phyloP scores from a whole-genome alignment of 2,797 vertebrate genomes.

The Protonibea diacanthus region DNA sequence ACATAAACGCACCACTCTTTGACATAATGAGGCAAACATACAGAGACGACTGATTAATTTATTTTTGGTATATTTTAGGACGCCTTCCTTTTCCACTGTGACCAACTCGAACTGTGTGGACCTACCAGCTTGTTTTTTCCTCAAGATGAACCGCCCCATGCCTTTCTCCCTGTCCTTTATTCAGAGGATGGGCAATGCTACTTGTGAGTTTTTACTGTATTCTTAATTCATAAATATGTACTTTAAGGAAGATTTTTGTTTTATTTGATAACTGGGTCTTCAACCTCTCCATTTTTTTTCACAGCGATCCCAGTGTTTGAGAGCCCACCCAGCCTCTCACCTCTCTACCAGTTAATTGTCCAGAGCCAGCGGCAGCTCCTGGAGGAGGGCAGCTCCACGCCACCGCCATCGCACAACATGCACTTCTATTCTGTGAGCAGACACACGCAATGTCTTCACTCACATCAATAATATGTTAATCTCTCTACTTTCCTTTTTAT shows the following conservation, averaged over 20 bases:
- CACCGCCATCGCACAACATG: slow-evolving; percentile 87
- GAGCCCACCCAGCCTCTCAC: slow-evolving; percentile 86
- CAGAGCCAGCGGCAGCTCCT: slow-evolving; percentile 91
- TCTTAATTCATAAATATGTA: background rate
- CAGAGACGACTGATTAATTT: slow-evolving; percentile 11
- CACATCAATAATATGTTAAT: background rate
- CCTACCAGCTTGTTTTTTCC: slow-evolving; percentile 97
- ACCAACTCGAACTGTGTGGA: slow-evolving; percentile 99
- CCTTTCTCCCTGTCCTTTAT: slow-evolving; percentile 96
- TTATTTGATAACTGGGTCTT: background rate
- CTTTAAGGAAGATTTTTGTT: background rate
- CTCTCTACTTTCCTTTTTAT: background rate
- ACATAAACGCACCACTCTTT: slow-evolving; percentile 9
- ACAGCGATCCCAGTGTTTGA: slow-evolving; percentile 95
- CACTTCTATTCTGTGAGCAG: slow-evolving; percentile 95
- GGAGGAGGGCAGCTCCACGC: slow-evolving; percentile 83
- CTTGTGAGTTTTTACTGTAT: slow-evolving; percentile 83
- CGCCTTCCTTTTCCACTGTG: slow-evolving; percentile 95
- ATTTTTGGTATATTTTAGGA: slow-evolving; percentile 81
- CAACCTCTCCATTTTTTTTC: background rate
- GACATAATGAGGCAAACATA: background rate
- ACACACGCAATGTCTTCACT: background rate
- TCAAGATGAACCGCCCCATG: slow-evolving; percentile 94
- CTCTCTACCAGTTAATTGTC: slow-evolving; percentile 94
- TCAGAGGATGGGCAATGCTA: slow-evolving; percentile 92